Evolutionary conservation across 2,797 vertebrate genomes (phyloP).

Genomic region (Tamandua tetradactyla): DNA sequence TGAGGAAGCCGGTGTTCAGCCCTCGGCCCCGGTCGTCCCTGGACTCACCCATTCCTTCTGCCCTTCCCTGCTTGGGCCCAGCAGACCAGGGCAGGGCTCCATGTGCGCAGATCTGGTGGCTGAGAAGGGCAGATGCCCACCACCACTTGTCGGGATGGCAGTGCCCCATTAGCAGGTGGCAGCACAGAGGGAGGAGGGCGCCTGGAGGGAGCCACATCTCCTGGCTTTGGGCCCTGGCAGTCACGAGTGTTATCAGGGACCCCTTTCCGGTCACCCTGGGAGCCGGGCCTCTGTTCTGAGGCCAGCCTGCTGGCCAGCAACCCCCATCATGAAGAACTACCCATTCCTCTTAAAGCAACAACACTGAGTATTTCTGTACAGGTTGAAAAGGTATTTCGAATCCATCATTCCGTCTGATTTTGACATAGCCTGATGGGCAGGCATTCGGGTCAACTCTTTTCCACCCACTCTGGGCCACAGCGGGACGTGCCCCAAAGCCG

Average conservation of each 20-base stretch:
- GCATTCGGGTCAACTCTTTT: rapidly evolving
- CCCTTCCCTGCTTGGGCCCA: rapidly evolving
- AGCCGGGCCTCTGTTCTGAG: rapidly evolving
- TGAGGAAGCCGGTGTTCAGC: rapidly evolving
- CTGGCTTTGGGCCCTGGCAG: neutral
- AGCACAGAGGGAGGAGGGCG: rapidly evolving
- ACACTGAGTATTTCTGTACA: rapidly evolving
- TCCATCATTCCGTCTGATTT: neutral
- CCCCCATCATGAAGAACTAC: rapidly evolving
- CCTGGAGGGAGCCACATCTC: neutral
- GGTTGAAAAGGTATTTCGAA: rapidly evolving
- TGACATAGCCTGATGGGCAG: neutral
- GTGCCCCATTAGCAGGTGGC: rapidly evolving
- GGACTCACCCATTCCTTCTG: neutral
- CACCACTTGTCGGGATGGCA: neutral
- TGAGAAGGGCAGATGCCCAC: rapidly evolving
- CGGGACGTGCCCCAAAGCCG: neutral
- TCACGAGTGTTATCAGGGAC: neutral
- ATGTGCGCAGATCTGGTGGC: rapidly evolving
- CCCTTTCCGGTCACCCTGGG: neutral
- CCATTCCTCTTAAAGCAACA: rapidly evolving
- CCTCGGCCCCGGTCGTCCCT: rapidly evolving
- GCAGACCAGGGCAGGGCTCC: neutral
- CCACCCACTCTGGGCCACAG: no score
- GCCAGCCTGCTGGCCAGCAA: rapidly evolving